Conservation (phyloP, 2,113 vertebrate genomes). For the Chionis minor region DNA sequence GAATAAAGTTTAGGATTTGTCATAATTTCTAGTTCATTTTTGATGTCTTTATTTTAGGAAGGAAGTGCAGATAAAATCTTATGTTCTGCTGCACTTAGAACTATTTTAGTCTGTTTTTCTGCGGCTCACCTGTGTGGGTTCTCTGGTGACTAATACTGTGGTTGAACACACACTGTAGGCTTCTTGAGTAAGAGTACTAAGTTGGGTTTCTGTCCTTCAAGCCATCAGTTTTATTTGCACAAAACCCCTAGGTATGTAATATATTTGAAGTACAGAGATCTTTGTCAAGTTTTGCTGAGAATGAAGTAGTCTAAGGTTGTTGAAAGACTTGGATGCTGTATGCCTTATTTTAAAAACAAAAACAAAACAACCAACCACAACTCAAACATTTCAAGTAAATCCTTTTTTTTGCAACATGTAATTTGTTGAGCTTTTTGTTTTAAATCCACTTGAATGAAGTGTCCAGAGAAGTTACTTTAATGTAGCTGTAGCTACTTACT, state of each 20-base stretch:
- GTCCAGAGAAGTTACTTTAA: background rate
- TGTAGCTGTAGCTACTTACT: background rate
- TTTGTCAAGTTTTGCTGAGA: background rate
- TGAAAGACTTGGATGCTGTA: background rate
- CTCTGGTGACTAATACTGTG: background rate
- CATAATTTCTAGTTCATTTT: background rate
- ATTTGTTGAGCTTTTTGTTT: background rate
- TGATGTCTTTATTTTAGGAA: background rate
- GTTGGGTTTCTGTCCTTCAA: background rate
- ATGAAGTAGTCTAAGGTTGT: background rate
- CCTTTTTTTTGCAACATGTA: fast-evolving
- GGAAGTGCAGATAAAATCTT: constrained; percentile 26
- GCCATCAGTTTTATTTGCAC: background rate
- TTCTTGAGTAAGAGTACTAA: background rate
- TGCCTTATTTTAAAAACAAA: background rate
- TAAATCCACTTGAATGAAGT: background rate
- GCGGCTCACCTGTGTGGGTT: background rate
- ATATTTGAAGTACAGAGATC: background rate
- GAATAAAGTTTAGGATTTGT: background rate
- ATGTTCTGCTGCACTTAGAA: background rate
- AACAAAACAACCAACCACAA: too few species aligned
- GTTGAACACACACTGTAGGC: background rate
- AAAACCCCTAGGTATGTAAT: background rate
- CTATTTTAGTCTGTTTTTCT: constrained; percentile 5
- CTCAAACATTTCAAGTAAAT: background rate